A percentile compares a stretch with the other conserved stretches of the same genome.
Conservation (phyloP, 2,113 vertebrate species). For the Sakesphorus luctuosus region DNA sequence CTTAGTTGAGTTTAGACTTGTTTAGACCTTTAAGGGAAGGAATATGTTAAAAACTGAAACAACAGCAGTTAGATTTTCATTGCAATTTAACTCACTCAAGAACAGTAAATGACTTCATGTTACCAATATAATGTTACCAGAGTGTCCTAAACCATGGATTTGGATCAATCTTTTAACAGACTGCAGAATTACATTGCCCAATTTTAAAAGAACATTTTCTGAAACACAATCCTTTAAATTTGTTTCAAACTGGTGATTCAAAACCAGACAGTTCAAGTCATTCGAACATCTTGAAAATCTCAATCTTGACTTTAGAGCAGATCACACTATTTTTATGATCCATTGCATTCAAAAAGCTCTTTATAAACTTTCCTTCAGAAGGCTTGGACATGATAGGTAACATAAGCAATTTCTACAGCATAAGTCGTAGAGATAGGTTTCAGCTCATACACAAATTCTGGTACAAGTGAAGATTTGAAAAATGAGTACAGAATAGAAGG, state of each 20-base stretch:
- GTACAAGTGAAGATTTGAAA: constrained; percentile 47
- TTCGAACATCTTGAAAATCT: background rate
- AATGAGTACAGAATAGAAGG: background rate
- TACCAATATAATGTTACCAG: background rate
- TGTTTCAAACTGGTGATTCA: background rate
- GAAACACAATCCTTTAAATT: background rate
- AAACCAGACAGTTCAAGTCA: background rate
- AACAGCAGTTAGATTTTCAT: background rate
- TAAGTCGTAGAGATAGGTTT: background rate
- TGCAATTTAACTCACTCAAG: background rate
- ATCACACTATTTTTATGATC: background rate
- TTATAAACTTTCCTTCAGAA: background rate
- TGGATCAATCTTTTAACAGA: background rate
- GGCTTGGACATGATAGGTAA: background rate
- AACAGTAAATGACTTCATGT: background rate
- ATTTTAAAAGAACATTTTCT: background rate
- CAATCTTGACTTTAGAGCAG: background rate
- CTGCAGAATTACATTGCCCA: background rate
- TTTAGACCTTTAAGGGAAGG: background rate
- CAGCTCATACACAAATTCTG: background rate
- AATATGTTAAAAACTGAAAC: background rate
- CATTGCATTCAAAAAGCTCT: background rate
- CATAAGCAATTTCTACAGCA: background rate
- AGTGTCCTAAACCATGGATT: background rate
- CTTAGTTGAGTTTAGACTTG: background rate